A percentile compares a stretch with the other conserved stretches of the same genome.
Evolutionary conservation across 2,888 invertebrate genomes (phyloP).

Genomic region (Nudaria mundana): DNA sequence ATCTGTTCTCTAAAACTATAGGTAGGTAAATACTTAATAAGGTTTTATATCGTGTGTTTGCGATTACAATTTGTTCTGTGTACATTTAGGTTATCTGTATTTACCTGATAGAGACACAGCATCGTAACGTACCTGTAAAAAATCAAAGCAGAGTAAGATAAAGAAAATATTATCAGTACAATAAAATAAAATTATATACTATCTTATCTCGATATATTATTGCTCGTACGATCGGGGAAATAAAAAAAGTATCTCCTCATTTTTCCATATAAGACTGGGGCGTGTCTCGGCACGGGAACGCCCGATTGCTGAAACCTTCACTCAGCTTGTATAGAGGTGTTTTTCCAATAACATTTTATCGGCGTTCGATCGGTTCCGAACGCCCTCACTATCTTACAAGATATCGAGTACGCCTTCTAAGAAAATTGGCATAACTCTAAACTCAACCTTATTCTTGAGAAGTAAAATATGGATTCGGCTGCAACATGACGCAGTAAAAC

Average conservation of each 20-base stretch:
- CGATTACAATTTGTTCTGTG: conserved; percentile 14
- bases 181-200: conserved; percentile 52
- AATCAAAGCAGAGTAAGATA: conserved; percentile 35
- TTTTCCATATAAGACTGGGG: conserved; percentile 75
- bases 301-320: conserved; percentile 62
- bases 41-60: conserved; percentile 11
- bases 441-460: conserved; percentile 45
- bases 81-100: conserved; percentile 35
- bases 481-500: conserved; percentile 56
- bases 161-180: conserved; percentile 38
- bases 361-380: conserved; percentile 75
- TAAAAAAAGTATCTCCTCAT: conserved; percentile 61
- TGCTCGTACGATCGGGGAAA: conserved; percentile 54
- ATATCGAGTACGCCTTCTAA: conserved; percentile 80
- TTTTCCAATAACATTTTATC: conserved; percentile 74
- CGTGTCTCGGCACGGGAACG: conserved; percentile 67
- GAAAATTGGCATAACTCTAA: conserved; percentile 42
- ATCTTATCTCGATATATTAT: conserved; percentile 49
- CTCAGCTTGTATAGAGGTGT: conserved; percentile 66
- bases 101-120: conserved; percentile 68
- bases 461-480: conserved; percentile 46
- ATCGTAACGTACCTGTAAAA: conserved; percentile 67
- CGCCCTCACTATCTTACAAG: conserved; percentile 80
- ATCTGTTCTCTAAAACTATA: no score
- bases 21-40: not conserved